Evolutionary conservation across 2,797 vertebrate genomes (phyloP).

Genomic region (Darevskia nairensis): DNA sequence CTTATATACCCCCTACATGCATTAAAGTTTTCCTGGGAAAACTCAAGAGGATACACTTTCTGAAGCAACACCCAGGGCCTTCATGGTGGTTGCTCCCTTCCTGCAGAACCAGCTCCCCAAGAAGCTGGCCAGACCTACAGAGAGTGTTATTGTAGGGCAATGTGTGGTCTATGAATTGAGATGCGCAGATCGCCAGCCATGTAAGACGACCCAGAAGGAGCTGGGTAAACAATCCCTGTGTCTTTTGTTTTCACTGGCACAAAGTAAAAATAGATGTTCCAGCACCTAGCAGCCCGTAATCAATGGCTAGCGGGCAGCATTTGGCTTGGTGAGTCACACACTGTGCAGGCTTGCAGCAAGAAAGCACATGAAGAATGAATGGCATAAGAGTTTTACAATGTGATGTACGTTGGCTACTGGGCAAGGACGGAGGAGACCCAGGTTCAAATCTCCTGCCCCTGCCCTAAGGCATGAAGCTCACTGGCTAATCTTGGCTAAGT

Average conservation of each 20-base stretch:
- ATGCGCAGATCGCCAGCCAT: not conserved
- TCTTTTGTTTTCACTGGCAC: not conserved
- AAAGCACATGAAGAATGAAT: not conserved
- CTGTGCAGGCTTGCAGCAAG: not conserved
- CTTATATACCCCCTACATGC: too few species aligned
- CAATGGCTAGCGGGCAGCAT: not conserved
- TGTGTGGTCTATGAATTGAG: not conserved
- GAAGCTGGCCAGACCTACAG: not conserved
- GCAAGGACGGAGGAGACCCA: not conserved
- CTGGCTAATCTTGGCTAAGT: too few species aligned
- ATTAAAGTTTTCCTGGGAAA: too few species aligned
- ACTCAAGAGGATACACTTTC: not conserved
- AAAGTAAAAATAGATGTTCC: not conserved
- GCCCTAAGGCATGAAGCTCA: not conserved
- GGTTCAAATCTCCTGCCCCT: not conserved
- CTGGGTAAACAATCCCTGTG: not conserved
- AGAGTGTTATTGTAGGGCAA: not conserved
- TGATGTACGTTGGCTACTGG: too few species aligned
- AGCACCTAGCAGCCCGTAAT: not conserved
- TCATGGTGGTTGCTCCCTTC: not conserved
- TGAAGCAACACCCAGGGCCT: not conserved
- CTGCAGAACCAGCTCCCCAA: not conserved
- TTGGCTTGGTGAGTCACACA: not conserved
- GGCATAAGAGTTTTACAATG: not conserved
- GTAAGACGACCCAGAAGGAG: not conserved